Evolutionary conservation across 2,888 invertebrate genomes (phyloP), one percentile per base, ranked within the genome.

Genomic region (Coremacera marginata): DNA sequence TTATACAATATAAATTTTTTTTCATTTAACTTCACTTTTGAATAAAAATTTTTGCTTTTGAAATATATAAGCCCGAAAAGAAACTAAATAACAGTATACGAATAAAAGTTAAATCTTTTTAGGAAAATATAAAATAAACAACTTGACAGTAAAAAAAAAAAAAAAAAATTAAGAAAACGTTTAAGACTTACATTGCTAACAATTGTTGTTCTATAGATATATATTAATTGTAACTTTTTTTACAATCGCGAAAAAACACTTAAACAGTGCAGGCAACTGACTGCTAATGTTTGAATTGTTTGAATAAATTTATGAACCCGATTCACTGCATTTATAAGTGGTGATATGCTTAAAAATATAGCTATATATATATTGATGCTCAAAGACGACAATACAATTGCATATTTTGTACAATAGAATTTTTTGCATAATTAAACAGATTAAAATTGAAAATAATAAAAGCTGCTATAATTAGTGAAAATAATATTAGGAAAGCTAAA

Each of bases 1-100:
- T 3, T 44, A 44, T 68, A 68, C 68, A 68, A 31, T 68, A 60
- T 60, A 60, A 16, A 27, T 60, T 60, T 60, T 60, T 25, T 60
- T 27, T 16, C 16, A 27, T 31, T 49, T 31, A 67, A 19, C 9
- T 19, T 2, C 9, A 5, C 19, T 11, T 65, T 67, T 25, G 9
- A 34, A 27, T 31, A 63, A 31, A 34, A 14, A 63, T 34, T 31
- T 9, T 27, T 31, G 16, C 63, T 31, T 31, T 27, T 31, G 2
- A 27, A 3, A 8, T n/a, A 63, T 31, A n/a, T 63, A 27, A 25
- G 27, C 27, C 14, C 7, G 3, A 27, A 16, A 63, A 27, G 34
- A 14, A 27, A 8, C 31, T 16, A 31, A 63, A 22, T 68, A 22
- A n/a, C 67, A 49, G 27, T 4, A 27, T 60, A 60, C 9, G 25